phyloP scores from a whole-genome alignment of 1,140 invertebrate species.

The Halictus rubicundus region DNA sequence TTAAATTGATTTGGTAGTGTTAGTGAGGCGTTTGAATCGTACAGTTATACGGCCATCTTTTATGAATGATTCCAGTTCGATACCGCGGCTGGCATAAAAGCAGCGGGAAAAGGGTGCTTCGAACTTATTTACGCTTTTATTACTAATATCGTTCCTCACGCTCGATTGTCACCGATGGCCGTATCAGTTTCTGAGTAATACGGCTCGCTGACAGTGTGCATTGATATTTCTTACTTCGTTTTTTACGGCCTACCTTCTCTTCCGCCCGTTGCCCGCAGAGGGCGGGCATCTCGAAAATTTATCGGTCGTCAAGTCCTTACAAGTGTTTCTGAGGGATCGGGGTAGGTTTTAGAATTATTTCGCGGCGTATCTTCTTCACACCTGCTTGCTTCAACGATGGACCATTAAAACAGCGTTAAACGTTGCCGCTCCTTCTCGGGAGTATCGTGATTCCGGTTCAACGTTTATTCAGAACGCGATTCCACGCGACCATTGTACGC shows the following conservation, averaged over 20 bases:
- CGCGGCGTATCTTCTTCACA: constrained; percentile 18
- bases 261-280: not conserved
- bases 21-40: not conserved
- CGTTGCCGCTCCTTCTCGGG: not conserved
- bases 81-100: constrained; percentile 42
- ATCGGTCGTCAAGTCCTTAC: constrained; percentile 49
- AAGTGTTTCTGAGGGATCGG: constrained; percentile 27
- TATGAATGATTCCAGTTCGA: constrained; percentile 41
- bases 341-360: constrained; percentile 20
- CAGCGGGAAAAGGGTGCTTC: constrained; percentile 23
- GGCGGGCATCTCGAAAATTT: constrained; percentile 41
- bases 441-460: not conserved
- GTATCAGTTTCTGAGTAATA: constrained; percentile 31
- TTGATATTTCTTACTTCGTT: constrained; percentile 57
- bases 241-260: constrained; percentile 49
- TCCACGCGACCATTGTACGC: no score
- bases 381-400: constrained; percentile 3
- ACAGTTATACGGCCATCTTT: constrained; percentile 31
- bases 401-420: not conserved
- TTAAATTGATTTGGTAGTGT: not conserved
- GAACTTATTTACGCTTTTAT: constrained; percentile 56
- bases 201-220: constrained; percentile 12
- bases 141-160: constrained; percentile 59
- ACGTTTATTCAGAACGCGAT: no score
- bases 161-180: constrained; percentile 45